Conservation (phyloP, 2,797 vertebrate genomes). For the Remorina albescens region DNA sequence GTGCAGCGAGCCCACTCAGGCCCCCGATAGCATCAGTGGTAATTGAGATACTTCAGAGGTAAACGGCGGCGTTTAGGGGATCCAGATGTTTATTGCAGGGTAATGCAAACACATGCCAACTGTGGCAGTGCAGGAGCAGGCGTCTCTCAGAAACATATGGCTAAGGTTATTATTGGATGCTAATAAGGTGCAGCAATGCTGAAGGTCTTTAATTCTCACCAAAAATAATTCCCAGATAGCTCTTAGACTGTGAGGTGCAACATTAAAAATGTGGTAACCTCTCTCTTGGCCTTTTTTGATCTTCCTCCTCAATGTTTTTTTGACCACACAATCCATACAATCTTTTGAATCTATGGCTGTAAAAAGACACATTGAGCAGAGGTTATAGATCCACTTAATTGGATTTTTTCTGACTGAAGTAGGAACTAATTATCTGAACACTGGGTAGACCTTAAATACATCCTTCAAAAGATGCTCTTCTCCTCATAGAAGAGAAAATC, state of each 20-base stretch:
- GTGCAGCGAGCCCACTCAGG: slow-evolving; percentile 61
- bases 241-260: not conserved
- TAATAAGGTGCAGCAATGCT: slow-evolving; percentile 14
- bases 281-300: slow-evolving; percentile 23
- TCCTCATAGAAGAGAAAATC: slow-evolving; percentile 28
- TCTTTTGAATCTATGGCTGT: slow-evolving; percentile 31
- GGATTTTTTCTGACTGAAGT: slow-evolving; percentile 60
- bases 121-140: slow-evolving; percentile 2
- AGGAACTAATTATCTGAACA: slow-evolving; percentile 60
- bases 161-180: slow-evolving; percentile 14
- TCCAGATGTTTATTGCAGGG: slow-evolving; percentile 46
- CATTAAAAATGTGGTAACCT: not conserved
- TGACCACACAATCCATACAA: slow-evolving; percentile 6
- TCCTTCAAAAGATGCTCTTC: slow-evolving; percentile 40
- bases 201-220: slow-evolving; percentile 22
- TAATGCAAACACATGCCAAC: slow-evolving; percentile 48
- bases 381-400: slow-evolving; percentile 66
- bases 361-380: slow-evolving; percentile 14
- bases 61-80: slow-evolving; percentile 66
- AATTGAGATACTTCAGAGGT: slow-evolving; percentile 78
- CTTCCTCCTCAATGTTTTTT: slow-evolving; percentile 25
- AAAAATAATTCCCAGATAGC: slow-evolving; percentile 5
- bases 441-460: slow-evolving; percentile 49
- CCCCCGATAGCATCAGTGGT: slow-evolving; percentile 72
- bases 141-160: slow-evolving; percentile 16